Evolutionary conservation across 2,797 vertebrate genomes (phyloP).

Genomic region (Rhabdophis nuchalis): DNA sequence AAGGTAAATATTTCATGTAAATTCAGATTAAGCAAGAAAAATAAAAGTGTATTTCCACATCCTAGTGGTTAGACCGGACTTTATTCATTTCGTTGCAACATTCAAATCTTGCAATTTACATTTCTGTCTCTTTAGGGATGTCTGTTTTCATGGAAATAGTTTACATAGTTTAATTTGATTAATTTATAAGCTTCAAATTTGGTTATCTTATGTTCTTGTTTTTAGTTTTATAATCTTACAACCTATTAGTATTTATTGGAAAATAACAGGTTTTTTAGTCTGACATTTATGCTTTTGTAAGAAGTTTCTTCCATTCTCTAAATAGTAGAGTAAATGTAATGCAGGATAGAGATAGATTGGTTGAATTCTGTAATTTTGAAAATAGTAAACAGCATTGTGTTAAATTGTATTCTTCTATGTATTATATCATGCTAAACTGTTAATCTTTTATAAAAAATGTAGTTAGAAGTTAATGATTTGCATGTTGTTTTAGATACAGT

Average conservation of each 20-base stretch:
- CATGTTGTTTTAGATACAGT: background rate
- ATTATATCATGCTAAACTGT: background rate
- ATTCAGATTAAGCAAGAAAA: fast-evolving
- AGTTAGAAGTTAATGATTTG: background rate
- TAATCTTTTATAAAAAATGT: background rate
- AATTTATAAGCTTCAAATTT: slow-evolving; percentile 6
- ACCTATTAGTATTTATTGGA: background rate
- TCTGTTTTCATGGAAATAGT: slow-evolving; percentile 28
- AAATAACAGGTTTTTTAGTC: background rate
- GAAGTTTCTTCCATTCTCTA: background rate
- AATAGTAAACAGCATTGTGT: background rate
- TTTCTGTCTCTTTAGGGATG: background rate
- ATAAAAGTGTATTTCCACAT: background rate
- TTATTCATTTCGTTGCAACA: background rate
- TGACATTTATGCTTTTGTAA: background rate
- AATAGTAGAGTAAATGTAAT: background rate
- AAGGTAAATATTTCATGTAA: background rate
- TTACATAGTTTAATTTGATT: background rate
- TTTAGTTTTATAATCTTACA: background rate
- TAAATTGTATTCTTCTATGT: background rate
- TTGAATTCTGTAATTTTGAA: background rate
- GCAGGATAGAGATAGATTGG: background rate
- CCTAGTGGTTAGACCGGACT: background rate
- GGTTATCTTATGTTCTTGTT: background rate
- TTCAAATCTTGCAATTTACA: fast-evolving